Evolutionary conservation across 1,140 invertebrate species (phyloP), one percentile per base, ranked within the genome.

Genomic region (Trachymyrmex septentrionalis): DNA sequence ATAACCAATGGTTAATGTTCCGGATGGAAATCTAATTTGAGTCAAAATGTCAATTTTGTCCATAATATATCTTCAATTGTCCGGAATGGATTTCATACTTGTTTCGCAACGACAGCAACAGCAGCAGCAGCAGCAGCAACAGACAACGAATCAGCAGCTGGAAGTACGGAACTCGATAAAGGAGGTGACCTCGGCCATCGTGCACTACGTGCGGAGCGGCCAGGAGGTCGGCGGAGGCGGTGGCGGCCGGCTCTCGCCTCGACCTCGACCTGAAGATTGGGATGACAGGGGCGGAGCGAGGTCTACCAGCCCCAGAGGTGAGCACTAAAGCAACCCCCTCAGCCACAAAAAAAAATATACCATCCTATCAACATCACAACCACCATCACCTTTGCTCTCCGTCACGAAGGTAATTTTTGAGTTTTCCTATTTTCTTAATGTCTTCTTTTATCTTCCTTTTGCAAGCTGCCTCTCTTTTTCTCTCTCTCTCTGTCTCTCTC

Each of bases 141-240:
- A 93, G 63, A 93, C 94, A 92, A 93, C 93, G 92, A 94, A 93
- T 92, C 97, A 97, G 27, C 96, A 97, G 77, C 96, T 97, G 86
- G 98, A 98, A 94, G 98, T 99, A 90, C 97, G 98, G 91, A 97
- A 97, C 86, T 98, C 98, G 78, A 98, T 99, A 94, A 98, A 98
- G 94, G 98, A 98, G 95, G 98, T 99, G 50, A 98, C 98, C 53
- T 98, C 98, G 87, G 98, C 98, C n/a, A 98, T 99, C 89, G 98
- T 98, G 63, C 97, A 98, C 94, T 98, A 98, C 95, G 98, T 98
- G 57, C 94, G 95, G 91, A 98, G 97, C 89, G 97, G 97, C 61
- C 96, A 97, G 86, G 97, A 97, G 93, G 93, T 93, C 44, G 92
- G 86, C 61, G 93, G 93, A 87, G 92, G 93, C 67, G 93, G 93